Evolutionary conservation across 2,113 vertebrate species (phyloP).

Genomic region (Rhabdomys dilectus): DNA sequence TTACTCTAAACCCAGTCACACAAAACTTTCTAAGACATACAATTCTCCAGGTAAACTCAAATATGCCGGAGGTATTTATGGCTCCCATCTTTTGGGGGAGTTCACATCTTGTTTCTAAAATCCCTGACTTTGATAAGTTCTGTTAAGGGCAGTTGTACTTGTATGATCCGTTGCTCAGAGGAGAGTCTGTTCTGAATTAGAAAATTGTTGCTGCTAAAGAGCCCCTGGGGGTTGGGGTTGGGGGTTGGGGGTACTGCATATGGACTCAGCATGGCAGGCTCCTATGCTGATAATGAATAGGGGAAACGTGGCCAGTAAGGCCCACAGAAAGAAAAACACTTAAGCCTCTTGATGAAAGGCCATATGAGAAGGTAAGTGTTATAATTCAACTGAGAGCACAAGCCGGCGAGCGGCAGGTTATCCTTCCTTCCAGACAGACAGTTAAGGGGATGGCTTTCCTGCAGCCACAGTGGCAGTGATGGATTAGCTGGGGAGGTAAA

Average conservation of each 20-base stretch:
- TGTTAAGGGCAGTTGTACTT: slow-evolving; percentile 74
- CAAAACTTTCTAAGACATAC: background rate
- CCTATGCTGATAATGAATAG: slow-evolving; percentile 84
- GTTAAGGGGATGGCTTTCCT: slow-evolving; percentile 81
- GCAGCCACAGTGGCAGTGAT: slow-evolving; percentile 84
- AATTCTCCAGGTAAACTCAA: slow-evolving; percentile 47
- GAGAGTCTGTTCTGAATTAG: slow-evolving; percentile 87
- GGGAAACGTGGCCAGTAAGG: slow-evolving; percentile 76
- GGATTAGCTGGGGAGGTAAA: slow-evolving; percentile 82
- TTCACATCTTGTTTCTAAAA: slow-evolving; percentile 79
- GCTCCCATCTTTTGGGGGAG: slow-evolving; percentile 62
- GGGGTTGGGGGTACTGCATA: slow-evolving; percentile 76
- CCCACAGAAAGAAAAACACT: slow-evolving; percentile 86
- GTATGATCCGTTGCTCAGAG: slow-evolving; percentile 76
- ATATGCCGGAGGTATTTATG: slow-evolving; percentile 57
- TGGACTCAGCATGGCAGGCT: slow-evolving; percentile 81
- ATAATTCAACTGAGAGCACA: slow-evolving; percentile 88
- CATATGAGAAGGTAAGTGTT: slow-evolving; percentile 88
- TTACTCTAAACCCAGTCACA: background rate
- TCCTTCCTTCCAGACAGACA: slow-evolving; percentile 82
- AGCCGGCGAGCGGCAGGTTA: slow-evolving; percentile 81
- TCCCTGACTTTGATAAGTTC: slow-evolving; percentile 72
- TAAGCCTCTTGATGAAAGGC: slow-evolving; percentile 86
- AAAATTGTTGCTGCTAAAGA: slow-evolving; percentile 82
- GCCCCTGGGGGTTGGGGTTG: slow-evolving; percentile 67